Conservation (phyloP, 2,888 invertebrate species). For the Aphelenchoides bicaudatus region DNA sequence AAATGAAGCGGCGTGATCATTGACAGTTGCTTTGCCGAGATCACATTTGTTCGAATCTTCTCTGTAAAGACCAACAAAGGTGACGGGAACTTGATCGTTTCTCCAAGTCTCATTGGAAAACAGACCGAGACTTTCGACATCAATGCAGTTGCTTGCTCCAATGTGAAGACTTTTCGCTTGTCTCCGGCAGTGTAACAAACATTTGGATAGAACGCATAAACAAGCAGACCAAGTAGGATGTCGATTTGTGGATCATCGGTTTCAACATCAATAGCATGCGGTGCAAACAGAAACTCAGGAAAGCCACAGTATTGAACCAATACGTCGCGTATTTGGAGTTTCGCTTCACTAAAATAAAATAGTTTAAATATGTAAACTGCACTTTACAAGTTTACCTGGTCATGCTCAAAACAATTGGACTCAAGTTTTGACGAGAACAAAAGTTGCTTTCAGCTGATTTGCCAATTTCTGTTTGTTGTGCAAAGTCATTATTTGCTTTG, state of each 20-base stretch:
- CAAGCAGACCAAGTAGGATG: constrained; percentile 64
- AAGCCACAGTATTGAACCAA: constrained; percentile 74
- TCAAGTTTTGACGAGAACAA: constrained; percentile 86
- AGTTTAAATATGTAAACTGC: not conserved
- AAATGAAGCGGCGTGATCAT: constrained; percentile 92
- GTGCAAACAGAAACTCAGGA: constrained; percentile 78
- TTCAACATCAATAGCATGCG: constrained; percentile 69
- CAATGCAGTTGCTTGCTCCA: constrained; percentile 84
- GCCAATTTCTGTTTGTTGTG: constrained; percentile 64
- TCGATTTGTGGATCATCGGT: constrained; percentile 78
- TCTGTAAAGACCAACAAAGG: constrained; percentile 97
- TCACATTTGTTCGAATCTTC: constrained; percentile 71
- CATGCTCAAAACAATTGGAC: constrained; percentile 80
- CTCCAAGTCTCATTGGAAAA: constrained; percentile 25
- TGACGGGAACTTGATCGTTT: constrained; percentile 71
- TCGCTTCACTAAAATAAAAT: constrained; percentile 21
- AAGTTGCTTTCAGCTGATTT: constrained; percentile 74
- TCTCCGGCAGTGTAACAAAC: constrained; percentile 72
- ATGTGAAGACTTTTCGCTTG: constrained; percentile 76
- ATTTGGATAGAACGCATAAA: constrained; percentile 83
- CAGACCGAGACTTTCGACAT: constrained; percentile 31
- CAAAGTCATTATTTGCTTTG: constrained; percentile 77
- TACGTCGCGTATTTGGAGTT: constrained; percentile 69
- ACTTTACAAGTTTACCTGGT: constrained; percentile 72
- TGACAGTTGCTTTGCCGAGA: constrained; percentile 90